phyloP scores from a whole-genome alignment of 1,140 invertebrate species.

The Himalopsyche phryganea region DNA sequence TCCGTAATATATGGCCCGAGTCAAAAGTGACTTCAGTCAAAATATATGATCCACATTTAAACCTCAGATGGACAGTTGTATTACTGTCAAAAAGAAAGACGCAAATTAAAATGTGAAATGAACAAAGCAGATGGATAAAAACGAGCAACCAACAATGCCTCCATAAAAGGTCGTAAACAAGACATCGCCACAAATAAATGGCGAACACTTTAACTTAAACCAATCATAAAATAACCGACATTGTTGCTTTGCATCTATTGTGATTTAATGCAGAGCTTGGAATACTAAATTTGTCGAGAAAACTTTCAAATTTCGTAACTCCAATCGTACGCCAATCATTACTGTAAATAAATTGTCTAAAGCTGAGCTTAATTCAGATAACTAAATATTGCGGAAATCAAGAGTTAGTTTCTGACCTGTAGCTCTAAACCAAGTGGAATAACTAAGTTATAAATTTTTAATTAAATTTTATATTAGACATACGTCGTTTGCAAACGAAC shows the following conservation, averaged over 20 bases:
- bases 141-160: conserved; percentile 22
- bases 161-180: conserved; percentile 32
- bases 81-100: conserved; percentile 15
- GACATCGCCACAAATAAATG: conserved; percentile 25
- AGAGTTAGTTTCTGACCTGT: too few relatives aligned
- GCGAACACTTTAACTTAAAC: conserved; percentile 5
- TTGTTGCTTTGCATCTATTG: conserved; percentile 5
- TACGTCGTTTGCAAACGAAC: too few relatives aligned
- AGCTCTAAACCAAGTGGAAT: too few relatives aligned
- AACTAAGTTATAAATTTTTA: too few relatives aligned
- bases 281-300: too few relatives aligned
- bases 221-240: conserved; percentile 20
- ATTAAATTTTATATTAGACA: too few relatives aligned
- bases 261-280: neutral
- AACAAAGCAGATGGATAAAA: conserved; percentile 25
- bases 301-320: too few relatives aligned
- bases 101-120: conserved; percentile 28
- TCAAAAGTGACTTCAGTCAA: conserved; percentile 15
- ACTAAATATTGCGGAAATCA: too few relatives aligned
- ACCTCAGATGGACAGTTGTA: conserved; percentile 9
- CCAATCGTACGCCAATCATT: too few relatives aligned
- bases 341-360: too few relatives aligned
- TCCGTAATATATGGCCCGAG: conserved; percentile 16
- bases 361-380: too few relatives aligned
- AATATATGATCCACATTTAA: conserved; percentile 27